Base-by-base conservation (phyloP, 2,888 invertebrate species). In the Pterostichus niger region DNA sequence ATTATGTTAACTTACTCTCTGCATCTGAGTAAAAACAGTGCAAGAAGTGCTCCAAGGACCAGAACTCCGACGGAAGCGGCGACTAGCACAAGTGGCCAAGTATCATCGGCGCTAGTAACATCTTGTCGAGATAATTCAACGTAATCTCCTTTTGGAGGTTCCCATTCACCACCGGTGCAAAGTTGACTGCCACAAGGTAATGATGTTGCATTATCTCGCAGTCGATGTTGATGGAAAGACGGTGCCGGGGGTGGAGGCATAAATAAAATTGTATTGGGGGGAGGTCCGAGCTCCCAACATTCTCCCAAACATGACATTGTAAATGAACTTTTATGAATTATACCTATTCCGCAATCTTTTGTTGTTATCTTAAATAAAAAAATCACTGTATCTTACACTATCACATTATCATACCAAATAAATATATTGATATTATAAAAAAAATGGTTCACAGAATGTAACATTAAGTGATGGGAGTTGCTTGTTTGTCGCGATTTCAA, bases 171-270 rank as follows among this genome's bases (percentile, higher is more conserved):
- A 71, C 79, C 59, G 15, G 59, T 79, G 13, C 77, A 84, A 44
- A 76, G 81, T 40, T 83, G 84, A 33, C 79, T 33, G 13, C 78
- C 81, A 54, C 77, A 64, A 10, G 61, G 79, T 10, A 87, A 94
- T 0, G 94, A 93, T 49, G 94, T 93, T 13, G 93, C 92, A 84
- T 92, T 91, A 88, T 93, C 93, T 68, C 88, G 85, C 44, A 88
- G 85, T 7, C 91, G 90, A 83, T 91, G 90, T 85, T 92, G 92
- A 80, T 97, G 91, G 90, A 96, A 96, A 0, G 94, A 92, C 2
- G 96, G 96, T 85, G 96, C 91, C 0, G 96, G 97, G 0, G 97
- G 97, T 56, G 97, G 97, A 6, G 97, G 97, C 91, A 97, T 94
- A 87, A 94, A 94, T 78, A 96, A 91, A 85, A 96, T 96, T 84